Percentiles rank a stretch among this genome's conserved stretches.
Conservation (phyloP, 2,888 invertebrate genomes). For the Cepaea hortensis region DNA sequence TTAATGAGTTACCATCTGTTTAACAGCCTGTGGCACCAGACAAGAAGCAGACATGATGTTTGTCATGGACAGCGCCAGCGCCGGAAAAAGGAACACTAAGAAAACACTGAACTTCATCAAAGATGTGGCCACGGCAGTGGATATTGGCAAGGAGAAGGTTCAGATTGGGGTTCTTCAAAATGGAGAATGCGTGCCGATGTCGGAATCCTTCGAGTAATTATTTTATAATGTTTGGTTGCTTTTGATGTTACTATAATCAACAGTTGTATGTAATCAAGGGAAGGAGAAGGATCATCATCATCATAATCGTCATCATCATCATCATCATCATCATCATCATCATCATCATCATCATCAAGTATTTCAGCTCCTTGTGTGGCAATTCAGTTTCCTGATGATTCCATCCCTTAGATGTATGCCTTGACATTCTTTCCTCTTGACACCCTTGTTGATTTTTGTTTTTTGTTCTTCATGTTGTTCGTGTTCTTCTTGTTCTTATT, state of each 20-base stretch:
- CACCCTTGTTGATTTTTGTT: background rate
- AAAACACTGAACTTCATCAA: slow-evolving; percentile 61
- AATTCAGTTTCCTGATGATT: too few species aligned
- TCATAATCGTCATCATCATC: too few species aligned
- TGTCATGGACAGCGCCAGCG: slow-evolving; percentile 66
- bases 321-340: too few species aligned
- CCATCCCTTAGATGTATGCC: too few species aligned
- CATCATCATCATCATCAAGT: too few species aligned
- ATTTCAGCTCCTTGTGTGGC: too few species aligned
- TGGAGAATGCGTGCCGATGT: slow-evolving; percentile 38
- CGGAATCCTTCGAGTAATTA: slow-evolving; percentile 29
- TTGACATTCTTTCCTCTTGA: too few species aligned
- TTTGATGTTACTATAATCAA: background rate
- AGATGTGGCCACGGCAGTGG: slow-evolving; percentile 58
- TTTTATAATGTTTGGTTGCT: background rate
- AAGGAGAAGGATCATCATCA: too few species aligned
- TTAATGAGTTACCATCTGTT: background rate
- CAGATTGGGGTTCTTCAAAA: slow-evolving; percentile 67
- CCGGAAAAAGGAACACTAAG: slow-evolving; percentile 63
- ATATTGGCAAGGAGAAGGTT: slow-evolving; percentile 62
- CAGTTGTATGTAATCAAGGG: too few species aligned
- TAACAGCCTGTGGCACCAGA: slow-evolving; percentile 63
- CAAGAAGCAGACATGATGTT: slow-evolving; percentile 69
- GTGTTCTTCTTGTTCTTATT: background rate
- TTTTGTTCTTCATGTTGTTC: background rate